Percentiles rank a stretch among this genome's conserved stretches.
phyloP scores from a whole-genome alignment of 2,797 vertebrate species.

The Gambelia wislizenii region DNA sequence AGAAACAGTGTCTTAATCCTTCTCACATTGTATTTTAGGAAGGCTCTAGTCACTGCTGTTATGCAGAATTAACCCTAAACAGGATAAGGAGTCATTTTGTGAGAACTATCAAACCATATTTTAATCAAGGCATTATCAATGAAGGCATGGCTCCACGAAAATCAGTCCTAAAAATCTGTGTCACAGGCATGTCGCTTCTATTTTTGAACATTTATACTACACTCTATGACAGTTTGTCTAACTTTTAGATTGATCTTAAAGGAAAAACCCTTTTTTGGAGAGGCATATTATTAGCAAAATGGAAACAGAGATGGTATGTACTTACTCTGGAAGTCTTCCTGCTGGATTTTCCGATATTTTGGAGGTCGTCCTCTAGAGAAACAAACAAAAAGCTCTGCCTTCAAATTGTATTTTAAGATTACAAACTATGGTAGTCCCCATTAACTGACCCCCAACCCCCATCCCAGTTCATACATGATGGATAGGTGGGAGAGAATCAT shows the following conservation, averaged over 20 bases:
- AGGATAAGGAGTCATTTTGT: background rate
- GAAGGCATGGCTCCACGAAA: background rate
- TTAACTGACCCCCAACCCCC: background rate
- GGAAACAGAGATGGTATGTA: constrained; percentile 6
- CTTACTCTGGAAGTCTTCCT: constrained; percentile 94
- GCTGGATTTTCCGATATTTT: constrained; percentile 94
- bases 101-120: background rate
- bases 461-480: background rate
- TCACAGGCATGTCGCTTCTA: background rate
- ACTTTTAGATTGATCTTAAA: background rate
- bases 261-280: background rate
- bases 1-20: background rate
- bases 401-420: constrained; percentile 9
- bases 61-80: background rate
- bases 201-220: background rate
- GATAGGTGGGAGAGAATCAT: background rate
- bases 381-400: constrained; percentile 60
- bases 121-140: background rate
- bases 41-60: background rate
- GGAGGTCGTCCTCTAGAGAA: constrained; percentile 93
- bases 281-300: background rate
- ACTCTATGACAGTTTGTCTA: background rate
- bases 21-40: background rate
- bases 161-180: background rate
- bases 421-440: background rate